These are phyloP conservation scores for Diorhabda elongata DNA, from an alignment of 1,140 invertebrate genomes.

Conservation along the genomic window DNA sequence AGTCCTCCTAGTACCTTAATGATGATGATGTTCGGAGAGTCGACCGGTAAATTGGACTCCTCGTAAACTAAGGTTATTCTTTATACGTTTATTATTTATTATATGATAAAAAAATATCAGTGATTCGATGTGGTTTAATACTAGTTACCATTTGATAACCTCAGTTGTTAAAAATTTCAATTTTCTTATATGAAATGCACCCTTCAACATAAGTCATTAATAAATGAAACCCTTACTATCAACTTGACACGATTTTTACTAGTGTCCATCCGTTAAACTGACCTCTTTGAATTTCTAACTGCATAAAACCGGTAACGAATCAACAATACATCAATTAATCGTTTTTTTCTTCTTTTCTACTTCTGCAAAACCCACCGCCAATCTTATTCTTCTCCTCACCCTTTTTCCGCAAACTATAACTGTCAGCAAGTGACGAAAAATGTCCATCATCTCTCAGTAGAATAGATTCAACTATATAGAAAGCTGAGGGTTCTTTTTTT, in stretches of 20 bases:
- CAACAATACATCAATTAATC: conserved; percentile 15
- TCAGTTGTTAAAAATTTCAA: too few relatives aligned
- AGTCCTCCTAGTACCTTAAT: too few relatives aligned
- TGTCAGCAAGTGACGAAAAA: conserved; percentile 18
- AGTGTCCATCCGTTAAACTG: not conserved
- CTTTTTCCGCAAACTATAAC: conserved; percentile 21
- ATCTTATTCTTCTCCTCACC: conserved; percentile 3
- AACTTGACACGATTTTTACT: not conserved
- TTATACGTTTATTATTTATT: too few relatives aligned
- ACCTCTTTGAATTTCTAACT: not conserved
- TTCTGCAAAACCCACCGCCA: not conserved
- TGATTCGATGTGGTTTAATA: too few relatives aligned
- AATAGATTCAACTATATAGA: not conserved
- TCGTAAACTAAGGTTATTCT: too few relatives aligned
- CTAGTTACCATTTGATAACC: too few relatives aligned
- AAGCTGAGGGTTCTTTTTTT: not conserved
- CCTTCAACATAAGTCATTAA: too few relatives aligned
- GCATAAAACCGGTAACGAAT: conserved; percentile 8
- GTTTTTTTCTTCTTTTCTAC: not conserved
- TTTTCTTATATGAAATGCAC: too few relatives aligned
- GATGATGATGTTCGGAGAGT: too few relatives aligned
- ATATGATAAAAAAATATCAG: too few relatives aligned
- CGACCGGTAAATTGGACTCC: too few relatives aligned
- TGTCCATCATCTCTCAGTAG: conserved; percentile 9
- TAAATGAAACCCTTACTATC: too few relatives aligned